Conservation (phyloP, 2,797 vertebrate genomes). For the Gymnopithys bicolor region DNA sequence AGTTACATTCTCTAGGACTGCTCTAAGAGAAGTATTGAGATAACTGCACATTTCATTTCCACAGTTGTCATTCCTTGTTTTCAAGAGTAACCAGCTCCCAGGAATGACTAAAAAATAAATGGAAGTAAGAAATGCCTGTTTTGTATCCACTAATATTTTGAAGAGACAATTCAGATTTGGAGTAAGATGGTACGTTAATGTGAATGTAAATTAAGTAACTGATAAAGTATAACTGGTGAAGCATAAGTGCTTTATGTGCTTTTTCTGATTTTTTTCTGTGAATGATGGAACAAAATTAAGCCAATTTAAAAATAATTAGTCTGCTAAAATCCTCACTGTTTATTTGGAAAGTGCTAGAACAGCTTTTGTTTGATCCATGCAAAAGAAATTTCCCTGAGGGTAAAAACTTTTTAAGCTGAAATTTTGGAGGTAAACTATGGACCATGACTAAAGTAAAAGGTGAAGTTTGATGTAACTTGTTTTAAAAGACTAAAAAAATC, state of each 20-base stretch:
- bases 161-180: neutral
- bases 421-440: neutral
- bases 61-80: neutral
- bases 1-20: too few species aligned
- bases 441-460: neutral
- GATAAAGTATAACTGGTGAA: neutral
- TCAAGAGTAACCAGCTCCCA: neutral
- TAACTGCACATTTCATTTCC: neutral
- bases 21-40: neutral
- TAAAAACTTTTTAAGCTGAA: neutral
- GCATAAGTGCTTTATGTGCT: neutral
- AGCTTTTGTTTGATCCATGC: neutral
- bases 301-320: neutral
- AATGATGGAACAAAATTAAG: neutral
- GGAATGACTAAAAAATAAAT: neutral
- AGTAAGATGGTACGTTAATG: neutral
- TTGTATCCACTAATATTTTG: neutral
- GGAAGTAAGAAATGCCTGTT: neutral
- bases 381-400: neutral
- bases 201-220: neutral
- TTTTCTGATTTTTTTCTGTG: neutral
- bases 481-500: neutral
- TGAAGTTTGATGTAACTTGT: constrained; percentile 18
- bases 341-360: neutral
- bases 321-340: neutral